Evolutionary conservation across 2,888 invertebrate species (phyloP), one percentile per base, ranked within the genome.

Genomic region (Autographa pulchrina): DNA sequence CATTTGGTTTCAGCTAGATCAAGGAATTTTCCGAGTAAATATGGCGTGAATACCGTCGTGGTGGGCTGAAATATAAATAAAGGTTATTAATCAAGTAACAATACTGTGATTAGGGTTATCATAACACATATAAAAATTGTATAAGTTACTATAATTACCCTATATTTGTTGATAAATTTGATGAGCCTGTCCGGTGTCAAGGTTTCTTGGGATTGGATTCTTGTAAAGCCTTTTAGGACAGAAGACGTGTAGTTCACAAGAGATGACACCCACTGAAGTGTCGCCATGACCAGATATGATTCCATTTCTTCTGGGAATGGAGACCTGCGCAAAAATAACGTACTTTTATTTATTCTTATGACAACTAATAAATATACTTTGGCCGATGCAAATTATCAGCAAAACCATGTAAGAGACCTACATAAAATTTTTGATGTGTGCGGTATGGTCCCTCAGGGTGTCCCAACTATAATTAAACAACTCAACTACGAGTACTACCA

Each of bases 21-120:
- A 70, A 92, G 70, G 78, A 93, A 92, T 85, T 89, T 88, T 61
- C 87, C 88, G 69, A 92, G 81, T 83, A 92, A 80, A 85, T 86
- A 89, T 67, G 91, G 91, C 69, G 90, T 88, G 87, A 90, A 92
- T n/a, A 87, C 90, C 9, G 92, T 90, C 62, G 77, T 83, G 58
- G 85, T 81, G 38, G 92, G 92, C 90, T 92, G 89, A 84, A 91
- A 91, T 25, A 20, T 59, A 48, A 48, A 25, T 8, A 65, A 38
- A 52, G 63, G 70, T 35, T 59, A 54, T 62, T 9, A 66, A 56
- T 60, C 54, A 62, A 31, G 52, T 63, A 59, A 18, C 61, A 74
- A 69, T 78, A 65, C 58, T 14, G 64, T 8, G 9, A 63, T 63
- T 16, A 41, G 13, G 0, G 9, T 25, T 18, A 2, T 54, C 69